Base-by-base conservation (phyloP, 30 jellyfish, hydroid and myxozoan genomes). In the Hydractinia symbiolongicarpus region DNA sequence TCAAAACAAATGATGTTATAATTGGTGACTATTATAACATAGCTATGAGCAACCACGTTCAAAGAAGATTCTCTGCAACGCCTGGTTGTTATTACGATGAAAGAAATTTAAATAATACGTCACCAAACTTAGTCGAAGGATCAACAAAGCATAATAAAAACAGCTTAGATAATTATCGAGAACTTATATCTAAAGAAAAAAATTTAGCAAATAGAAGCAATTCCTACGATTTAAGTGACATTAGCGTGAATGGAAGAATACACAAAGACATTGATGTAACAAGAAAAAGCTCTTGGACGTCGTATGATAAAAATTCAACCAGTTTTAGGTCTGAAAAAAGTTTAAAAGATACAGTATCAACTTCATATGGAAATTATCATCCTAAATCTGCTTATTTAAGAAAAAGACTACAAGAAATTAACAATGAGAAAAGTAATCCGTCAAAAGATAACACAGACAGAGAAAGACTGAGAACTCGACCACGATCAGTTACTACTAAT, bases 321-420 rank as follows among this genome's bases (percentile, higher is more conserved):
- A 30, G 44, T 30, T 30, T 30, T 30, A 30, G 44, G 2, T 30
- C 44, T 30, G 44, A 30, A 30, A 30, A 30, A 30, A 30, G 44
- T 30, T 30, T 30, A 30, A 30, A 2, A 30, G 44, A 30, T 30
- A 30, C 44, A 30, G 44, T 30, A 30, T 30, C 44, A 30, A 30
- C 44, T 0, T 30, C 44, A 30, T 30, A 30, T 20, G 83, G 67
- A 61, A 54, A 62, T 21, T 79, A 16, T 61, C 61, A 61, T 44
- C 87, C 87, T 61, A 79, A 68, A 67, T 79, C 87, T n/a, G 87
- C 87, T 9, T 79, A 79, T 66, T 52, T 79, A 61, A 62, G 87
- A 61, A 53, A 79, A 79, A 49, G 87, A 50, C 61, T 79, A 16
- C 80, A 79, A 62, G 87, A 79, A 8, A 30, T 79, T 20, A n/a